Base-by-base conservation (phyloP, 2,888 invertebrate genomes). In the Mythimna ferrago region DNA sequence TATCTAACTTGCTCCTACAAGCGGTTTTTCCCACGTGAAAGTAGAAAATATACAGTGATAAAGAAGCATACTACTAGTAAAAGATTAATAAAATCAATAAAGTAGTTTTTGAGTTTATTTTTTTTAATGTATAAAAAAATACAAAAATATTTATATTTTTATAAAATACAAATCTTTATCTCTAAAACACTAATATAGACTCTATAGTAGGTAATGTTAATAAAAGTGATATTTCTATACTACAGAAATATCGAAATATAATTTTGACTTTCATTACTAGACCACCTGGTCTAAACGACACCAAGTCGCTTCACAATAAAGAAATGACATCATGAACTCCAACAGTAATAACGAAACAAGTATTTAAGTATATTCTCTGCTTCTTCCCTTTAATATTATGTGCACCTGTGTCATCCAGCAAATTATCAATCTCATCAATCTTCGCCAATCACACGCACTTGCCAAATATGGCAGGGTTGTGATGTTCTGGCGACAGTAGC, bases 401-500 rank as follows among this genome's bases (percentile, higher is more conserved):
- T 63, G 41, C 54, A 63, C 58, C 60, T 65, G 54, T 64, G 35
- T 70, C 54, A 56, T 53, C 14, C 58, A 38, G 51, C 10, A 26
- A 32, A 56, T 67, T 72, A 70, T 80, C 51, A 66, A 72, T 76
- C 67, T 67, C 70, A 70, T 80, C 51, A 68, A 72, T 76, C 67
- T 66, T 64, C 56, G 35, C 61, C 65, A 70, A 51, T 70, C 58
- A 56, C 56, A 41, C 68, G 70, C 61, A 71, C 73, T 83, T 77
- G 66, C 80, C 77, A 82, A 85, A 84, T 76, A 84, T 78, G 83
- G 81, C 57, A 56, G 70, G 19, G 35, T 48, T 58, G 11, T 54
- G 65, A 70, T 69, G 78, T 79, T 81, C 86, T 82, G 82, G 75
- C 71, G 82, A 72, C 73, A 75, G 78, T 78, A 81, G 74, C 75